Evolutionary conservation across 2,797 vertebrate species (phyloP), one percentile per base, ranked within the genome.

Genomic region (Sardinella longiceps): DNA sequence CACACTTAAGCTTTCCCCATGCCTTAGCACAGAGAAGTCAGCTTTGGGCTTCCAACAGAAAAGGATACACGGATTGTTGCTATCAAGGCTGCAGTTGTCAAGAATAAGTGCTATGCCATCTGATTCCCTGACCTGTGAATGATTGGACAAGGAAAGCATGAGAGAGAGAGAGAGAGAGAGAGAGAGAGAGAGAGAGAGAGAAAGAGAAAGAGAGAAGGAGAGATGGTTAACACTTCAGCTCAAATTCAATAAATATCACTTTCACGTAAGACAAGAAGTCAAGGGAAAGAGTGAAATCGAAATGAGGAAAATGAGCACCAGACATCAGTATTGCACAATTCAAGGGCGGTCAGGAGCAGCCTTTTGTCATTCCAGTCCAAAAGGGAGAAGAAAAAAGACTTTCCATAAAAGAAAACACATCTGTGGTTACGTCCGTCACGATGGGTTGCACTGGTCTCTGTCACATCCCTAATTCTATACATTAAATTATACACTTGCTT

Each of bases 21-120:
- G 23, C 33, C 18, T 43, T 43, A 77, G 5, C 37, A 20, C 70
- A 33, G 23, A 37, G 37, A 77, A 20, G 18, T 37, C 70, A 39
- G 37, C 70, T 23, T 6, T 33, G 20, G 37, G 70, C 37, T 77
- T 77, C 5, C 0, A 43, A 7, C 6, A 77, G 63, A 37, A 89
- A 97, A 98, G 98, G 98, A 99, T 99, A 99, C 98, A 99, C 9
- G 98, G 98, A 89, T 99, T 99, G 92, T 97, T 97, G 95, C 97
- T 97, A 91, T 99, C 98, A 2, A 97, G 94, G 92, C 89, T 96
- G 94, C 98, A 98, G 96, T 95, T 98, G 94, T 99, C 98, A 94
- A 99, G 90, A 89, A 99, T 97, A 90, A 99, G 94, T 0, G 97
- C 94, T 85, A 99, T 95, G 83, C 98, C 98, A 1, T 99, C 97